These are phyloP conservation scores for Ptychodera flava DNA, from an alignment of 35 echinoderm and acorn worm genomes.

Conservation along the genomic window DNA sequence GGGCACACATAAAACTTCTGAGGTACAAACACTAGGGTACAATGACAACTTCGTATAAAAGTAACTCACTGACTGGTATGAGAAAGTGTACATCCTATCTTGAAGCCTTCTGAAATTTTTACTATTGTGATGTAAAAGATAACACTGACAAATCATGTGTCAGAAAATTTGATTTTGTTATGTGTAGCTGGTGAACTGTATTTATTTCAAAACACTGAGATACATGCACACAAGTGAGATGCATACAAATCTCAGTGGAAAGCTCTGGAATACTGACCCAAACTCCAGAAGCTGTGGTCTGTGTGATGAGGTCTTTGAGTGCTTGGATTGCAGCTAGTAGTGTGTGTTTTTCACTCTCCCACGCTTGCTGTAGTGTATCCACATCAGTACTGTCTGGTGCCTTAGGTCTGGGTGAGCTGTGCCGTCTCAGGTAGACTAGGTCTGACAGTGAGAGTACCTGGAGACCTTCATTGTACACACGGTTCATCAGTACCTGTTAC, in stretches of 20 bases:
- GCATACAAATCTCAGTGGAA: not conserved
- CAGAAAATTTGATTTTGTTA: too few species aligned
- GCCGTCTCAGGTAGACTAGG: conserved; percentile 68
- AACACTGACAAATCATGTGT: too few species aligned
- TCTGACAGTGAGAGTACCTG: conserved; percentile 90
- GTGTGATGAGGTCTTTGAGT: conserved; percentile 72
- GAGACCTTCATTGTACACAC: conserved; percentile 74
- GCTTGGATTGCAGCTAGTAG: conserved; percentile 86
- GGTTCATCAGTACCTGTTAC: conserved; percentile 50
- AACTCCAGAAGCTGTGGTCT: conserved; percentile 43
- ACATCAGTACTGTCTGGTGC: conserved; percentile 57
- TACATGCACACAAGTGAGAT: not conserved
- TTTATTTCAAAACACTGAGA: not conserved
- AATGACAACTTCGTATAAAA: too few species aligned
- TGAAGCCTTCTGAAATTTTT: too few species aligned
- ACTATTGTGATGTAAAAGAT: too few species aligned
- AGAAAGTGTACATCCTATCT: too few species aligned
- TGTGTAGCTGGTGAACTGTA: too few species aligned
- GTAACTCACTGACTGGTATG: too few species aligned
- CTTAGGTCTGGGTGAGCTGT: conserved; percentile 46
- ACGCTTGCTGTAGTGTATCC: conserved; percentile 59
- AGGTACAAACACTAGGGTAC: too few species aligned
- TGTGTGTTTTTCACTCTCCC: conserved; percentile 79
- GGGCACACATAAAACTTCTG: too few species aligned
- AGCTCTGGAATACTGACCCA: too few species aligned